phyloP scores from a whole-genome alignment of 2,888 invertebrate genomes.

The Anthrax anthrax region DNA sequence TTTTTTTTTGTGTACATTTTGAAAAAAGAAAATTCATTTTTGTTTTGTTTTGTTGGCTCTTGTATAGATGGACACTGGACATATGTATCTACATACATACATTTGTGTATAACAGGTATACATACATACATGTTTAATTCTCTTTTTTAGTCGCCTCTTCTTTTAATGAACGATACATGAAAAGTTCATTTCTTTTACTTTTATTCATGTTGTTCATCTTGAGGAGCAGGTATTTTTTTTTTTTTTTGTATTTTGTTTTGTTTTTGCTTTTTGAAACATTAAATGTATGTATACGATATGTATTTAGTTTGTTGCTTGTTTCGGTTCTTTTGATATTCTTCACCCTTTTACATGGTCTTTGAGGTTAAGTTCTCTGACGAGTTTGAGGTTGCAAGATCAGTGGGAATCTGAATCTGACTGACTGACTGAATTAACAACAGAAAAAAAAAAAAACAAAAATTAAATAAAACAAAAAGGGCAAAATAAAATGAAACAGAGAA shows the following conservation, averaged over 20 bases:
- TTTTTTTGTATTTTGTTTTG: too few species aligned
- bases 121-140: not conserved
- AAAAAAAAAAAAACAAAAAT: too few species aligned
- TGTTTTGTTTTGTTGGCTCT: not conserved
- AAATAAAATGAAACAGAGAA: not conserved
- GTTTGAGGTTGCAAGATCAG: not conserved
- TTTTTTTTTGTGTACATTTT: not conserved
- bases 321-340: constrained; percentile 12
- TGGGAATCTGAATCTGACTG: not conserved
- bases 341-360: constrained; percentile 4
- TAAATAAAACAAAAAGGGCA: not conserved
- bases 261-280: too few species aligned
- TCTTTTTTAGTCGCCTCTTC: not conserved
- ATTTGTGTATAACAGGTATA: too few species aligned
- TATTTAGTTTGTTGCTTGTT: not conserved
- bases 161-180: constrained; percentile 18
- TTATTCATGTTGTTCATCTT: not conserved
- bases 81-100: too few species aligned
- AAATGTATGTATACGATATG: not conserved
- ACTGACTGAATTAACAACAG: not conserved
- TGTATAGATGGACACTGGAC: not conserved
- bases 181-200: not conserved
- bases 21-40: not conserved
- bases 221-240: too few species aligned
- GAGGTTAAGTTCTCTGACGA: constrained; percentile 7